phyloP scores from a whole-genome alignment of 2,797 vertebrate species.

The Neopelma chrysocephalum region DNA sequence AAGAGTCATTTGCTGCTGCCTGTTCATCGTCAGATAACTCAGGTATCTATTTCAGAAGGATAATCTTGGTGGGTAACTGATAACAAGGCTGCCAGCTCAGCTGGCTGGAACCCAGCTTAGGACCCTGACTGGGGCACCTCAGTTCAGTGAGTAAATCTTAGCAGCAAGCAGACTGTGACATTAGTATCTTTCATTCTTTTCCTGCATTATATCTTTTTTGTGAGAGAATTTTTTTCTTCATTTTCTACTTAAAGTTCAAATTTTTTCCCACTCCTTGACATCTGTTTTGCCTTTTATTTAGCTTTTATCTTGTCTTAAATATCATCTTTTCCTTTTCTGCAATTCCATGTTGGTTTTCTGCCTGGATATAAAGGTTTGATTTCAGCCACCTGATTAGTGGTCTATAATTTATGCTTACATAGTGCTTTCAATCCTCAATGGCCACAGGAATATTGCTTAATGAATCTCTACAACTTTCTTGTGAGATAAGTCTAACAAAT shows the following conservation, averaged over 20 bases:
- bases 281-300: not conserved
- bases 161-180: not conserved
- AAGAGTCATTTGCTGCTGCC: not conserved
- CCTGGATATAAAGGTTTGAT: not conserved
- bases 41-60: not conserved
- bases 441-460: not conserved
- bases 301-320: not conserved
- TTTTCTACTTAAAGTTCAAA: not conserved
- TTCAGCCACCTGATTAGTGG: not conserved
- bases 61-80: not conserved
- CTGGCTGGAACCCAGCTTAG: not conserved
- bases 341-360: not conserved
- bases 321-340: not conserved
- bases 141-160: not conserved
- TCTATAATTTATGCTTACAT: not conserved
- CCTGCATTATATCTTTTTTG: not conserved
- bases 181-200: not conserved
- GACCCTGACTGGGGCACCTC: not conserved
- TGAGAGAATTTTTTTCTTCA: not conserved
- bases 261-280: not conserved
- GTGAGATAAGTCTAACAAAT: not conserved
- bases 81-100: not conserved
- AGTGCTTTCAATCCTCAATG: not conserved
- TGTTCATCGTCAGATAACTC: not conserved
- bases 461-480: not conserved